Percentiles rank a stretch among this genome's conserved stretches.
phyloP scores from a whole-genome alignment of 2,797 vertebrate genomes.

The Heterohyrax brucei region DNA sequence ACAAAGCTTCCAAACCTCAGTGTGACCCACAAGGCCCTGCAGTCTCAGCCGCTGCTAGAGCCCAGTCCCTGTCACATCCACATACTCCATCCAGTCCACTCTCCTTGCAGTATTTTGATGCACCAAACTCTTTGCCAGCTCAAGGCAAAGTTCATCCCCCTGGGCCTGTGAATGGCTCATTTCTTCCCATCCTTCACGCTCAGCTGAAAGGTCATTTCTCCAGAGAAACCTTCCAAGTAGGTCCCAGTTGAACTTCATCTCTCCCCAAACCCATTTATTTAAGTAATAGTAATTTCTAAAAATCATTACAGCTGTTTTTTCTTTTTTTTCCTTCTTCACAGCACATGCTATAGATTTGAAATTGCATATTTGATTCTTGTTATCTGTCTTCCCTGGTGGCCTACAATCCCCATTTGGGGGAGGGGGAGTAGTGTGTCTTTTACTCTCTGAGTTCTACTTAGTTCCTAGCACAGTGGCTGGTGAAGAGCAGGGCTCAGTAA shows the following conservation, averaged over 20 bases:
- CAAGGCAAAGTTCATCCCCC: neutral
- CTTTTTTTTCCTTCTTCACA: neutral
- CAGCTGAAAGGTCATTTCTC: neutral
- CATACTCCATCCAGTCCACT: fast-evolving
- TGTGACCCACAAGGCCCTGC: neutral
- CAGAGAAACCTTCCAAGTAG: neutral
- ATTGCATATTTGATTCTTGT: neutral
- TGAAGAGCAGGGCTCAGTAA: neutral
- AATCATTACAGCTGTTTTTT: neutral
- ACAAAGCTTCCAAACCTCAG: neutral
- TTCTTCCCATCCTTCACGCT: neutral
- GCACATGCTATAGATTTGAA: neutral
- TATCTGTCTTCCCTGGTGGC: neutral
- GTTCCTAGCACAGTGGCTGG: neutral
- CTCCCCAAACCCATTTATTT: neutral
- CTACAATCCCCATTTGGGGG: neutral
- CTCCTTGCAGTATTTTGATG: neutral
- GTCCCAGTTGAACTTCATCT: neutral
- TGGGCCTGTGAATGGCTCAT: neutral
- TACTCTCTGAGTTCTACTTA: neutral
- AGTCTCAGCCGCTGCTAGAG: fast-evolving
- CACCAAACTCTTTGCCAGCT: fast-evolving
- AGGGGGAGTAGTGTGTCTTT: neutral
- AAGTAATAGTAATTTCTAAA: neutral
- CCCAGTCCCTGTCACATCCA: neutral